Percentiles rank a stretch among this genome's conserved stretches.
phyloP scores from a whole-genome alignment of 23 tunicate genomes.

The Trididemnum clinides region DNA sequence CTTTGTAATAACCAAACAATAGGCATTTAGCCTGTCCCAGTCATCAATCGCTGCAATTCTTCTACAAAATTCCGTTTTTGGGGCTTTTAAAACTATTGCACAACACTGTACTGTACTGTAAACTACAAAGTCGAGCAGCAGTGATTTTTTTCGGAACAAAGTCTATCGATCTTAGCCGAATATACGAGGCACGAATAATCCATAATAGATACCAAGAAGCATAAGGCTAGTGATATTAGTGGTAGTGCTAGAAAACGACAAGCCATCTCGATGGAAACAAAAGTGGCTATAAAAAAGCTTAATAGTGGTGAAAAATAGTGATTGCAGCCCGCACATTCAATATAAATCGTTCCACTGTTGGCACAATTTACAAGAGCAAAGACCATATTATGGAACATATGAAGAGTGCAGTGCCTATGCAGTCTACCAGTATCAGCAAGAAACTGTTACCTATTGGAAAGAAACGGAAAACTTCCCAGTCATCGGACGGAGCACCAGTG shows the following conservation, averaged over 20 bases:
- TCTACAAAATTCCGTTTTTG: too few species aligned
- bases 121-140: too few species aligned
- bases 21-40: too few species aligned
- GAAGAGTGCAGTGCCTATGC: conserved; percentile 40
- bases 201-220: conserved; percentile 15
- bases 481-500: conserved; percentile 28
- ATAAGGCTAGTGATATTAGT: conserved; percentile 25
- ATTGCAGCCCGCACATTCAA: conserved; percentile 15
- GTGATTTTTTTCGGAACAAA: too few species aligned
- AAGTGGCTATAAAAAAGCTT: conserved; percentile 37
- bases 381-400: conserved; percentile 39
- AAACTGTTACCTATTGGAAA: conserved; percentile 4
- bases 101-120: too few species aligned
- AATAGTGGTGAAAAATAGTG: conserved; percentile 44
- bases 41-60: too few species aligned
- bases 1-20: too few species aligned
- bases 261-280: conserved; percentile 53
- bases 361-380: conserved; percentile 42
- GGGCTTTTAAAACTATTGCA: too few species aligned
- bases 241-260: conserved; percentile 40
- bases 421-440: conserved; percentile 32
- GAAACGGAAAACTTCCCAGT: conserved; percentile 21
- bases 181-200: too few species aligned
- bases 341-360: conserved; percentile 41
- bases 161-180: too few species aligned